phyloP scores from a whole-genome alignment of 2,113 vertebrate species.

The Hippocampus zosterae region DNA sequence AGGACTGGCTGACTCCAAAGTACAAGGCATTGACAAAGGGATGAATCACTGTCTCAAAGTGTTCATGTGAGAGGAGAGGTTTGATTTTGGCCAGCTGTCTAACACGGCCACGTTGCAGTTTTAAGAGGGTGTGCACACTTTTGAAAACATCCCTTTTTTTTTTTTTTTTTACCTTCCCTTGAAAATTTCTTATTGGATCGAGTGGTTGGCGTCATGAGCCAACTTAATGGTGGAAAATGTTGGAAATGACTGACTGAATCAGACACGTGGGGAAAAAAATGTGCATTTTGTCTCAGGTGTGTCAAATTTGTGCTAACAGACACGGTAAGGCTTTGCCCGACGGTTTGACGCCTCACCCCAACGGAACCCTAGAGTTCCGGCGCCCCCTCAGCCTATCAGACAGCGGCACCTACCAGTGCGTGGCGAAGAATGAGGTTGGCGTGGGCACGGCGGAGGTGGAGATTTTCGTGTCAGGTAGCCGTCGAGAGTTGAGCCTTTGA shows the following conservation, averaged over 20 bases:
- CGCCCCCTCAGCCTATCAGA: slow-evolving; percentile 68
- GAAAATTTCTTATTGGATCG: no score
- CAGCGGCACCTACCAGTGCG: slow-evolving; percentile 77
- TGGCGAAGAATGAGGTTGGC: slow-evolving; percentile 72
- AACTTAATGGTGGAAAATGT: no score
- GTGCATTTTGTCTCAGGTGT: neutral
- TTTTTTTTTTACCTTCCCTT: no score
- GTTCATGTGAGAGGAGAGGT: no score
- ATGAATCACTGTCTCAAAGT: no score
- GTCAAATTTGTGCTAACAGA: slow-evolving; percentile 58
- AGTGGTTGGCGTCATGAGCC: no score
- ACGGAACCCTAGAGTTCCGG: slow-evolving; percentile 75
- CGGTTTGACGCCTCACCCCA: slow-evolving; percentile 60
- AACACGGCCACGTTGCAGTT: no score
- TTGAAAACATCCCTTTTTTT: no score
- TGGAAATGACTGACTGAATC: neutral
- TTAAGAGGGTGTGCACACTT: no score
- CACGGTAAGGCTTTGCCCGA: slow-evolving; percentile 69
- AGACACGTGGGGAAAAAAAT: neutral
- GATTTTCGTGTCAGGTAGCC: slow-evolving; percentile 70
- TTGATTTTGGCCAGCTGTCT: no score
- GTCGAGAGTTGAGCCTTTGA: neutral
- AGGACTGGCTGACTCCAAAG: no score
- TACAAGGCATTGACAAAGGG: no score
- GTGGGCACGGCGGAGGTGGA: slow-evolving; percentile 56